These are phyloP conservation scores for Epinephelus fuscoguttatus DNA, from an alignment of 2,113 vertebrate genomes.

Conservation along the genomic window DNA sequence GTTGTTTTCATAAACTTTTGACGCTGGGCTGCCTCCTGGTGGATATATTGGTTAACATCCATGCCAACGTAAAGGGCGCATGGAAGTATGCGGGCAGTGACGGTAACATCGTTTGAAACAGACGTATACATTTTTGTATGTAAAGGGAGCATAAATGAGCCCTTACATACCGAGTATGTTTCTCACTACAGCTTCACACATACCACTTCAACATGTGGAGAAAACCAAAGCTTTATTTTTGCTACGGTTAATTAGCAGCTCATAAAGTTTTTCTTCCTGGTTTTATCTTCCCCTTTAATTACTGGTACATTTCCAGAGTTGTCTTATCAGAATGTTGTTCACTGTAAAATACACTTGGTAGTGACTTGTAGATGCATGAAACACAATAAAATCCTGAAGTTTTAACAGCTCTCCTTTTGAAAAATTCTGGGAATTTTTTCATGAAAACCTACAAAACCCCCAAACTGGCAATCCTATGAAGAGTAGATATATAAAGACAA, in stretches of 20 bases:
- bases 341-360: not conserved
- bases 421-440: not conserved
- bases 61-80: too few relatives aligned
- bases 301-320: not conserved
- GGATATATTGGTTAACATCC: too few relatives aligned
- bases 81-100: too few relatives aligned
- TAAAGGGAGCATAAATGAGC: too few relatives aligned
- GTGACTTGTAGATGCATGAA: not conserved
- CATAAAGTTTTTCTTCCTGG: not conserved
- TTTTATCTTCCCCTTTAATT: not conserved
- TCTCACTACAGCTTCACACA: not conserved
- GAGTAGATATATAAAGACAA: not conserved
- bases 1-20: too few relatives aligned
- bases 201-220: not conserved
- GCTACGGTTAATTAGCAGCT: not conserved
- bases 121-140: too few relatives aligned
- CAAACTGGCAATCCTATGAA: not conserved
- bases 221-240: not conserved
- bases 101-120: too few relatives aligned
- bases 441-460: not conserved
- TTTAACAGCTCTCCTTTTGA: not conserved
- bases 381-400: not conserved
- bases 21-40: too few relatives aligned
- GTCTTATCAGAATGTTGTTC: slow-evolving; percentile 4
- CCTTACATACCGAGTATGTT: not conserved